Percentiles rank a stretch among this genome's conserved stretches.
Conservation (phyloP, 2,113 vertebrate genomes). For the Ceuthmochares aereus region DNA sequence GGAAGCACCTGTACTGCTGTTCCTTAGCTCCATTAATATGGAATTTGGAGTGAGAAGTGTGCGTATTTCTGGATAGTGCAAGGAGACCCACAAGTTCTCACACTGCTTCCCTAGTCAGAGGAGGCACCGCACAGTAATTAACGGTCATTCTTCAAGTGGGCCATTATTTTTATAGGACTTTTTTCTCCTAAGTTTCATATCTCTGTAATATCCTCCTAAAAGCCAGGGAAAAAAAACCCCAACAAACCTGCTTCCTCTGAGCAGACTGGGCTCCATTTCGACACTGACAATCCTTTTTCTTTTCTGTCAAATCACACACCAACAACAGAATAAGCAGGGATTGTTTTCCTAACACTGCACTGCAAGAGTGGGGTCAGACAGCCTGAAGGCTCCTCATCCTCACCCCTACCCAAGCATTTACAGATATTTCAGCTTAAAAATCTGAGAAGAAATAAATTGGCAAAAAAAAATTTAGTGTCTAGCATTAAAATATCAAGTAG, state of each 20-base stretch:
- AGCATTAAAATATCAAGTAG: not conserved
- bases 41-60: not conserved
- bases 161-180: not conserved
- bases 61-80: constrained; percentile 36
- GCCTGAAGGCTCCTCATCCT: not conserved
- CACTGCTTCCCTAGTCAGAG: not conserved
- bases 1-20: constrained; percentile 3
- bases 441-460: not conserved
- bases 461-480: not conserved
- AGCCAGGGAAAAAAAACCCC: not conserved
- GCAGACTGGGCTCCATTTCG: not conserved
- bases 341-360: not conserved
- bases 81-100: constrained; percentile 21
- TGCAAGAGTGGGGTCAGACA: not conserved
- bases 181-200: not conserved
- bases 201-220: not conserved
- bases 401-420: not conserved
- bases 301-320: not conserved
- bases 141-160: not conserved
- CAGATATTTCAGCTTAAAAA: not conserved
- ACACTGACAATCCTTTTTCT: not conserved
- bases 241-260: not conserved
- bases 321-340: not conserved
- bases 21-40: not conserved
- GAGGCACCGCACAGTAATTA: not conserved